A percentile compares a stretch with the other conserved stretches of the same genome.
Conservation (phyloP, 1,140 invertebrate species). For the Drosophila pandora region DNA sequence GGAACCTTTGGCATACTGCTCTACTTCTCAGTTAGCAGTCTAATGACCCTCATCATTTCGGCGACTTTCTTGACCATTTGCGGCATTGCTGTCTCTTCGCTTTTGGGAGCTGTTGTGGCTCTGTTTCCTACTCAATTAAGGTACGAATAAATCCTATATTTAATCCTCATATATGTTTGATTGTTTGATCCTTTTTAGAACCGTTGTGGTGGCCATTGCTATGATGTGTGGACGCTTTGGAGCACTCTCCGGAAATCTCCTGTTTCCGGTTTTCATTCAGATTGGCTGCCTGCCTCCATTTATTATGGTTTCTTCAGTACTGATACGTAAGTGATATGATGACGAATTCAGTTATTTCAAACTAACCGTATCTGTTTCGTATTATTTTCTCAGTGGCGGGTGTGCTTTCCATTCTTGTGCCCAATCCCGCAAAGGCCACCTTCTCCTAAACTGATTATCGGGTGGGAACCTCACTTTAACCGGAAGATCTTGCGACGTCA, state of each 20-base stretch:
- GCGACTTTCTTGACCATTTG: conserved; percentile 67
- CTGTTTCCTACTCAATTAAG: conserved; percentile 79
- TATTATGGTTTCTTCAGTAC: conserved; percentile 68
- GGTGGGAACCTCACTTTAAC: neutral
- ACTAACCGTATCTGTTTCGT: neutral
- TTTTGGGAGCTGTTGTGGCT: conserved; percentile 68
- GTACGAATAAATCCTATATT: conserved; percentile 23
- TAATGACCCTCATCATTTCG: conserved; percentile 68
- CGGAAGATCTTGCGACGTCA: conserved; percentile 19
- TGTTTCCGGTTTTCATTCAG: conserved; percentile 74
- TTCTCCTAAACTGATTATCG: conserved; percentile 38
- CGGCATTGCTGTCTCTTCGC: conserved; percentile 70
- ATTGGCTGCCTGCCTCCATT: conserved; percentile 80
- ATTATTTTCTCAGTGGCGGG: conserved; percentile 49
- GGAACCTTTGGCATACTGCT: conserved; percentile 78
- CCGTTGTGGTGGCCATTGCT: conserved; percentile 70
- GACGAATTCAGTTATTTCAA: too few species aligned
- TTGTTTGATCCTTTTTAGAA: conserved; percentile 33
- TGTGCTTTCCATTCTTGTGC: conserved; percentile 56
- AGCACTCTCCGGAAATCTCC: conserved; percentile 74
- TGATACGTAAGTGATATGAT: conserved; percentile 56
- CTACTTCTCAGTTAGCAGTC: conserved; percentile 84
- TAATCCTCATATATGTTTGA: neutral
- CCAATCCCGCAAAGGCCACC: conserved; percentile 60
- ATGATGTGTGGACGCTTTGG: conserved; percentile 81